A percentile compares a stretch with the other conserved stretches of the same genome.
Evolutionary conservation across 2,113 vertebrate species (phyloP).

Genomic region (Zosterops hypoxanthus): DNA sequence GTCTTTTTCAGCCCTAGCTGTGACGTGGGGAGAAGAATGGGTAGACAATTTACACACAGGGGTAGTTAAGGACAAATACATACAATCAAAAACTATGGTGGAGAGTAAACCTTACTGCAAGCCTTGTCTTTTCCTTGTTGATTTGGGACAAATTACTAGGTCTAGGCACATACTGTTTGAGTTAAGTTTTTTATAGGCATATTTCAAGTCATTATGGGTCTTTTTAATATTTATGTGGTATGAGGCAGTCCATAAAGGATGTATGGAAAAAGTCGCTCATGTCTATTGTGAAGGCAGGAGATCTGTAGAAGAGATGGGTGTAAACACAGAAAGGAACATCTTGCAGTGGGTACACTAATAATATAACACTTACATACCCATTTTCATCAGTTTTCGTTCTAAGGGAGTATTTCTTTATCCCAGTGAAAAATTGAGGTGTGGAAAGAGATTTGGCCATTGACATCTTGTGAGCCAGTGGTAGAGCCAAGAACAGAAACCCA

Average conservation of each 20-base stretch:
- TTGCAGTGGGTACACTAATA: neutral
- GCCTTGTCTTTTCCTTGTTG: neutral
- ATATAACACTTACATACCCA: neutral
- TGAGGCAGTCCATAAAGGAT: neutral
- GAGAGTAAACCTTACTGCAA: neutral
- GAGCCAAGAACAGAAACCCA: neutral
- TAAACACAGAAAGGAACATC: neutral
- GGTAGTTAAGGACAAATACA: neutral
- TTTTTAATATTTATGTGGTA: neutral
- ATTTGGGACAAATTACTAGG: neutral
- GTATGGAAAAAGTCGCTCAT: neutral
- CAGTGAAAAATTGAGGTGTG: neutral
- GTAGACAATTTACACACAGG: accelerated
- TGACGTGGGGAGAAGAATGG: neutral
- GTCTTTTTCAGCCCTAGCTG: neutral
- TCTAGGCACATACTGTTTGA: neutral
- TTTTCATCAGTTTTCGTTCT: neutral
- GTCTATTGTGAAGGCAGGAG: neutral
- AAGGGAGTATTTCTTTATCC: neutral
- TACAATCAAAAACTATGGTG: neutral
- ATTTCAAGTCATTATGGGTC: neutral
- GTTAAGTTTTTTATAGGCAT: neutral
- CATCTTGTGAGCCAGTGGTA: neutral
- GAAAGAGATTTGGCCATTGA: neutral
- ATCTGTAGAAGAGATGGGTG: neutral